Evolutionary conservation across 1,140 invertebrate genomes (phyloP).

Genomic region (Drosophila pseudoobscura): DNA sequence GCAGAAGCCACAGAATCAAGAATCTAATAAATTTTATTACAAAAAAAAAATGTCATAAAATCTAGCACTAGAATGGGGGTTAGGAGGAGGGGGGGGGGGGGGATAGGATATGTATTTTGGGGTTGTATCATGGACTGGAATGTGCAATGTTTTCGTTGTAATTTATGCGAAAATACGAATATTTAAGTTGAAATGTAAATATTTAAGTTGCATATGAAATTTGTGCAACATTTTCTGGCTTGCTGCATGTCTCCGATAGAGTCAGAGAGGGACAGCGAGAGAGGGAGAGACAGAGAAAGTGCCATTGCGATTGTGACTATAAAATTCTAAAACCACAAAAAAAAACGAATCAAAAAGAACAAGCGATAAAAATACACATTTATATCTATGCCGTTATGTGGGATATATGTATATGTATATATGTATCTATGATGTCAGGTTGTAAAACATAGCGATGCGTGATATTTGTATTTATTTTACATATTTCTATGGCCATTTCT

Average conservation of each 20-base stretch:
- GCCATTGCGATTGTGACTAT: slow-evolving; percentile 54
- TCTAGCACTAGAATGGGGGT: slow-evolving; percentile 17
- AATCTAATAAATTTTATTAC: slow-evolving; percentile 77
- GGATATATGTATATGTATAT: slow-evolving; percentile 20
- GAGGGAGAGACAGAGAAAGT: slow-evolving; percentile 23
- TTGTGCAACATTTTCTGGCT: slow-evolving; percentile 34
- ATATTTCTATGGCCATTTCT: slow-evolving; percentile 11
- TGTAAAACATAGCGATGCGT: slow-evolving; percentile 69
- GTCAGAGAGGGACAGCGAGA: slow-evolving; percentile 11
- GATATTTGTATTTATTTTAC: slow-evolving; percentile 69
- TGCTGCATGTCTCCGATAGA: slow-evolving; percentile 69
- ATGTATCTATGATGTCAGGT: slow-evolving; percentile 42
- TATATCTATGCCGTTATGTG: background rate
- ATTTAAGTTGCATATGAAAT: slow-evolving; percentile 77
- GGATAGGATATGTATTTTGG: background rate
- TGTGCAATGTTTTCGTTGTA: slow-evolving; percentile 63
- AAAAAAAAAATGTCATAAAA: slow-evolving; percentile 75
- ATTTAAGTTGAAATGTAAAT: slow-evolving; percentile 77
- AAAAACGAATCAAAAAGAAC: slow-evolving; percentile 48
- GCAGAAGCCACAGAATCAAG: slow-evolving; percentile 57
- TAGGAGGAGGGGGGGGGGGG: too few relatives aligned
- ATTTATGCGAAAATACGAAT: slow-evolving; percentile 76
- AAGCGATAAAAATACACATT: slow-evolving; percentile 41
- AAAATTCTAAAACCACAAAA: slow-evolving; percentile 73
- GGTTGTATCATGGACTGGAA: slow-evolving; percentile 25